Conservation (phyloP, 2,797 vertebrate genomes). For the Ibycter americanus region DNA sequence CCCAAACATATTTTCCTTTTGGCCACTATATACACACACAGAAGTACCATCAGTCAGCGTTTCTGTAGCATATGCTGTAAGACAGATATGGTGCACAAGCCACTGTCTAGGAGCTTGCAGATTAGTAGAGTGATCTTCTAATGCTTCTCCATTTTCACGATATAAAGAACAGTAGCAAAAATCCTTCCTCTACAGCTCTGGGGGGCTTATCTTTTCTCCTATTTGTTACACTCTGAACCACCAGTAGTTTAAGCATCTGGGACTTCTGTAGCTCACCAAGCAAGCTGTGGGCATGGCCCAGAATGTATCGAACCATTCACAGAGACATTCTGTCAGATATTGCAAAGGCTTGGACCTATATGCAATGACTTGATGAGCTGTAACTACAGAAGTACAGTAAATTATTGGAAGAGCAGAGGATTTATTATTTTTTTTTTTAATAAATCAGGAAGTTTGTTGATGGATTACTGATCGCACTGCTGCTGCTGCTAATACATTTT, state of each 20-base stretch:
- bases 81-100: fast-evolving
- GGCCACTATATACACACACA: fast-evolving
- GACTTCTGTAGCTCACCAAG: neutral
- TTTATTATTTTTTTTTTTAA: neutral
- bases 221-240: neutral
- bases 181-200: neutral
- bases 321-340: neutral
- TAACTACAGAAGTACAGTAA: neutral
- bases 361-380: neutral
- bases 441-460: neutral
- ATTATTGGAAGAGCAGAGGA: neutral
- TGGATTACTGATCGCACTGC: neutral
- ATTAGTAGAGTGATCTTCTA: neutral
- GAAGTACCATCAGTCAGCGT: neutral
- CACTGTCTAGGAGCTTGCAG: fast-evolving
- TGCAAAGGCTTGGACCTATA: neutral
- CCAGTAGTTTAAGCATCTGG: neutral
- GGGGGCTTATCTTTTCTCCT: neutral
- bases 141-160: neutral
- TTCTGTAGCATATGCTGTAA: neutral
- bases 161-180: neutral
- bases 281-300: neutral
- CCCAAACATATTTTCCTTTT: fast-evolving
- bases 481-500: neutral
- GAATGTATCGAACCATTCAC: fast-evolving